These are phyloP conservation scores for Troides aeacus DNA, from an alignment of 2,888 invertebrate species.

Conservation along the genomic window DNA sequence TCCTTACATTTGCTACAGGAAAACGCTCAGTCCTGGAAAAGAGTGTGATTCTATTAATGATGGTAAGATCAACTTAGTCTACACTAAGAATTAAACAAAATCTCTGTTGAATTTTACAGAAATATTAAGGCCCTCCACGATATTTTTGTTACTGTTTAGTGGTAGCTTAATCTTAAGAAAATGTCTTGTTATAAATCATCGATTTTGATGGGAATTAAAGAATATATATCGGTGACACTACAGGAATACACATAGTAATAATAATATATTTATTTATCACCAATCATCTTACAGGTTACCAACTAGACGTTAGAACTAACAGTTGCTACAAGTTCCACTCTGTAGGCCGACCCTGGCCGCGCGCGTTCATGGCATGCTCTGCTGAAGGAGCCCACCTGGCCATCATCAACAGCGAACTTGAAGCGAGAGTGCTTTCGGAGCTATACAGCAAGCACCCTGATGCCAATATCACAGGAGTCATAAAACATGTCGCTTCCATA, in stretches of 20 bases:
- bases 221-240: neutral
- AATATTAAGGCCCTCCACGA: too few relatives aligned
- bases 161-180: neutral
- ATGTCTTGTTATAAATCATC: neutral
- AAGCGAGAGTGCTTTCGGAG: slow-evolving; percentile 37
- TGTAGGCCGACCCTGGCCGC: slow-evolving; percentile 32
- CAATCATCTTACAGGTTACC: neutral
- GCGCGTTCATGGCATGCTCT: slow-evolving; percentile 36
- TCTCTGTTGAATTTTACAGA: too few relatives aligned
- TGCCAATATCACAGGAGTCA: slow-evolving; percentile 18
- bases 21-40: slow-evolving; percentile 13
- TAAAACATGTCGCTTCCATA: slow-evolving; percentile 34
- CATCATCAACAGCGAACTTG: slow-evolving; percentile 37
- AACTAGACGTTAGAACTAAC: slow-evolving; percentile 30
- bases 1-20: slow-evolving; percentile 35
- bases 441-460: slow-evolving; percentile 34
- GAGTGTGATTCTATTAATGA: slow-evolving; percentile 11
- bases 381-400: slow-evolving; percentile 40
- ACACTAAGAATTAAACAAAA: too few relatives aligned
- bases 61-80: neutral
- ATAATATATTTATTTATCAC: neutral
- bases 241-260: neutral
- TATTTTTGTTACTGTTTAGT: too few relatives aligned
- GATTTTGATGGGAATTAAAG: neutral
- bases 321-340: slow-evolving; percentile 43